Evolutionary conservation across 37 sponge, comb jelly and placozoan genomes (phyloP).

Genomic region (Geodia barretti): DNA sequence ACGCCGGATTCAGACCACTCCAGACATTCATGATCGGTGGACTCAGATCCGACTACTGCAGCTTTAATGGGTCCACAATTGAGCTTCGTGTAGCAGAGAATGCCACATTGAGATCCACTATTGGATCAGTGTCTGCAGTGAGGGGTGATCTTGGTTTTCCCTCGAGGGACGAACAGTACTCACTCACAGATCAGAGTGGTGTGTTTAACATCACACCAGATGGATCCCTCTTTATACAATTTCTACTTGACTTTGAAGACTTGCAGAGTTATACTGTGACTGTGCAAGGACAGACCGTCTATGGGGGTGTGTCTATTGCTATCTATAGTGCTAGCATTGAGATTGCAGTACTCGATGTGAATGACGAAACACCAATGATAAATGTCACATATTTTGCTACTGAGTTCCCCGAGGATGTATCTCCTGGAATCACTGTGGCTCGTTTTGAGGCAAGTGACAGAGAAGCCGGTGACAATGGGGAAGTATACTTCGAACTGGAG

Average conservation of each 20-base stretch:
- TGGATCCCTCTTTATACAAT: conserved; percentile 23
- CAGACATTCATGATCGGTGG: conserved; percentile 20
- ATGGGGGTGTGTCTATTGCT: neutral
- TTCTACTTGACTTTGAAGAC: conserved; percentile 34
- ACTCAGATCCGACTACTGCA: conserved; percentile 57
- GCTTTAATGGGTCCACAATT: conserved; percentile 23
- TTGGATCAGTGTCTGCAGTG: conserved; percentile 5
- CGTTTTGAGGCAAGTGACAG: conserved; percentile 36
- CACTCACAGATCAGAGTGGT: neutral
- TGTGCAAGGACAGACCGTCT: neutral
- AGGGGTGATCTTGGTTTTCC: conserved; percentile 9
- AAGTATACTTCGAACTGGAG: conserved; percentile 8
- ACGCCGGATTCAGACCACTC: conserved; percentile 35
- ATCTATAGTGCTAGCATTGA: conserved; percentile 35
- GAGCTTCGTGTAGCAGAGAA: conserved; percentile 17
- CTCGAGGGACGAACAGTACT: conserved; percentile 16
- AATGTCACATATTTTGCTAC: neutral
- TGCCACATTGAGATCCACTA: neutral
- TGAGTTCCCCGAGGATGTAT: conserved; percentile 21
- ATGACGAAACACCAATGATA: conserved; percentile 68
- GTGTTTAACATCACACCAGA: neutral
- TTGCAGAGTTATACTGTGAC: conserved; percentile 2
- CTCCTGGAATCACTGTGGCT: neutral
- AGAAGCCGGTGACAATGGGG: conserved; percentile 29
- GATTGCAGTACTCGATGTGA: conserved; percentile 54